Percentiles rank a stretch among this genome's conserved stretches.
Evolutionary conservation across 2,113 vertebrate species (phyloP).

Genomic region (Megaceryle maxima): DNA sequence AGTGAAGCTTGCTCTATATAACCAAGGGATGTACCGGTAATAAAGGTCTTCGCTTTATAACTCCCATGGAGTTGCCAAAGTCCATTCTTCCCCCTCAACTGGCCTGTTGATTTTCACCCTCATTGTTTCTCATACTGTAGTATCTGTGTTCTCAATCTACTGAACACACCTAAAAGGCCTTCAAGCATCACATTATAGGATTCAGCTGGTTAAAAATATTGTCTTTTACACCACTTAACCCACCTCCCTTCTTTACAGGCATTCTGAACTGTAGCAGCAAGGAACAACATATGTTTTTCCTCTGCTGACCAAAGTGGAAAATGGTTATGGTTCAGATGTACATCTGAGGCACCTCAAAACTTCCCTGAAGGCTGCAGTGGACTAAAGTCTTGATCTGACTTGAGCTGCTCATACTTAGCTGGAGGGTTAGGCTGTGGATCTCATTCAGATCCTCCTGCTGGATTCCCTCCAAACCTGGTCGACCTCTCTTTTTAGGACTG

Average conservation of each 20-base stretch:
- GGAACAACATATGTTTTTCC: neutral
- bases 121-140: neutral
- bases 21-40: too few species aligned
- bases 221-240: neutral
- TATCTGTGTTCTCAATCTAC: neutral
- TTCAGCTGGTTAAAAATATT: neutral
- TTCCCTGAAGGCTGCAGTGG: neutral
- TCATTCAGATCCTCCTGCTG: neutral
- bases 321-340: neutral
- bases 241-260: neutral
- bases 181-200: neutral
- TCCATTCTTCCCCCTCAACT: neutral
- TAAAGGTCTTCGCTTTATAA: too few species aligned
- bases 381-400: constrained; percentile 7
- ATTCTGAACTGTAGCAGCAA: neutral
- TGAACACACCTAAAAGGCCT: neutral
- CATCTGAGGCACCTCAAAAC: neutral
- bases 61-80: too few species aligned
- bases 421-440: neutral
- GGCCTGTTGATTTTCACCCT: neutral
- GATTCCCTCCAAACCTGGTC: constrained; percentile 10
- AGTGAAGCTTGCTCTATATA: too few species aligned
- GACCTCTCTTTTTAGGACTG: constrained; percentile 22
- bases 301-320: neutral
- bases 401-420: neutral